These are phyloP conservation scores for Eudemis profundana DNA, from an alignment of 2,888 invertebrate species.

Conservation along the genomic window DNA sequence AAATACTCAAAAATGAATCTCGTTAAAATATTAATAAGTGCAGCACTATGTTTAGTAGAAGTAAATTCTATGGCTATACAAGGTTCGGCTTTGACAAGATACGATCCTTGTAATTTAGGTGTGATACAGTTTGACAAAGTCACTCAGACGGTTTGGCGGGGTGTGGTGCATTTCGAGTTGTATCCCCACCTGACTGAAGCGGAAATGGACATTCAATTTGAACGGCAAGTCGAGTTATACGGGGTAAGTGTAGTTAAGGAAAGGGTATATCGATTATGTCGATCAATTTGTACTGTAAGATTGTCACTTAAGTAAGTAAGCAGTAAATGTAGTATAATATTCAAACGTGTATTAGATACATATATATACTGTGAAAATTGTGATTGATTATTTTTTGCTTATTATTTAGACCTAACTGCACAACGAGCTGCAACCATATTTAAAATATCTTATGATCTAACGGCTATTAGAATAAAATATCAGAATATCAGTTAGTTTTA, in stretches of 20 bases:
- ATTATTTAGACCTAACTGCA: too few species aligned
- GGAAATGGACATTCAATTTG: constrained; percentile 63
- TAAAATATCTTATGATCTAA: too few species aligned
- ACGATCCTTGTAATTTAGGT: constrained; percentile 75
- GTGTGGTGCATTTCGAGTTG: constrained; percentile 65
- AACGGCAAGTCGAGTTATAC: constrained; percentile 59
- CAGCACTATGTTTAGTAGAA: constrained; percentile 48
- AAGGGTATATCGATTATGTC: too few species aligned
- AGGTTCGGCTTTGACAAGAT: constrained; percentile 67
- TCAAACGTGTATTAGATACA: too few species aligned
- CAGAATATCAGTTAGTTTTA: too few species aligned
- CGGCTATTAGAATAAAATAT: too few species aligned
- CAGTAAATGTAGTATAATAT: too few species aligned
- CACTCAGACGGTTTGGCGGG: constrained; percentile 63
- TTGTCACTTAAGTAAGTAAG: too few species aligned
- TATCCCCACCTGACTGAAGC: constrained; percentile 59
- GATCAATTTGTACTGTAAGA: too few species aligned
- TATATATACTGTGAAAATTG: too few species aligned
- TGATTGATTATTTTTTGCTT: too few species aligned
- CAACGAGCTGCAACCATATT: too few species aligned
- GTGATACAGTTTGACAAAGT: constrained; percentile 71
- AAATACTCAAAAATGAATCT: constrained; percentile 41
- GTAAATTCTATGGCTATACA: constrained; percentile 65
- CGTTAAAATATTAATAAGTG: constrained; percentile 47
- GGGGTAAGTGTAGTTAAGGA: constrained; percentile 60